Evolutionary conservation across 2,797 vertebrate species (phyloP).

Genomic region (Podarcis siculus): DNA sequence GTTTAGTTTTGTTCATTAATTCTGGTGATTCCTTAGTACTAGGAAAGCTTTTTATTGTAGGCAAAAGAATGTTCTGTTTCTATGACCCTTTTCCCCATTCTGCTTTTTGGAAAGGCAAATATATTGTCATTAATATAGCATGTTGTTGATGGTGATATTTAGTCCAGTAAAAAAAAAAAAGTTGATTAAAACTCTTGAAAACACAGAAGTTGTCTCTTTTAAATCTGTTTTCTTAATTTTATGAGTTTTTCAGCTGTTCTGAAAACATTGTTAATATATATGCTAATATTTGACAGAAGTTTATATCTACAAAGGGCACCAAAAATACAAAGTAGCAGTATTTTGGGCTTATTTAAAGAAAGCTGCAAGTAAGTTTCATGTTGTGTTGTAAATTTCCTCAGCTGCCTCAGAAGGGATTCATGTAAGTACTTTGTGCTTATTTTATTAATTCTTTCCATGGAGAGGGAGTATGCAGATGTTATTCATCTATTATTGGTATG

Average conservation of each 20-base stretch:
- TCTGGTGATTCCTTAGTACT: too few relatives aligned
- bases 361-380: neutral
- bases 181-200: neutral
- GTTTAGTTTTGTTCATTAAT: too few relatives aligned
- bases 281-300: neutral
- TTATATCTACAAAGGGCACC: neutral
- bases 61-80: too few relatives aligned
- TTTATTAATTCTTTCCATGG: neutral
- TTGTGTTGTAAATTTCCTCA: neutral
- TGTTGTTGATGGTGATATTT: neutral
- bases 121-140: neutral
- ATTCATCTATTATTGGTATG: fast-evolving
- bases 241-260: neutral
- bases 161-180: neutral
- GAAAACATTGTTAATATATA: neutral
- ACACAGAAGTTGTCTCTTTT: neutral
- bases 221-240: neutral
- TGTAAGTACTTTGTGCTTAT: neutral
- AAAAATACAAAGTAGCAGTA: neutral
- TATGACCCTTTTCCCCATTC: too few relatives aligned
- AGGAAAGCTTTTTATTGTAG: too few relatives aligned
- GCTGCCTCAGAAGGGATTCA: neutral
- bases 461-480: neutral
- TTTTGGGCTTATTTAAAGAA: neutral
- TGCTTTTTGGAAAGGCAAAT: neutral